phyloP scores from a whole-genome alignment of 2,797 vertebrate genomes.

The Rhinatrema bivittatum region DNA sequence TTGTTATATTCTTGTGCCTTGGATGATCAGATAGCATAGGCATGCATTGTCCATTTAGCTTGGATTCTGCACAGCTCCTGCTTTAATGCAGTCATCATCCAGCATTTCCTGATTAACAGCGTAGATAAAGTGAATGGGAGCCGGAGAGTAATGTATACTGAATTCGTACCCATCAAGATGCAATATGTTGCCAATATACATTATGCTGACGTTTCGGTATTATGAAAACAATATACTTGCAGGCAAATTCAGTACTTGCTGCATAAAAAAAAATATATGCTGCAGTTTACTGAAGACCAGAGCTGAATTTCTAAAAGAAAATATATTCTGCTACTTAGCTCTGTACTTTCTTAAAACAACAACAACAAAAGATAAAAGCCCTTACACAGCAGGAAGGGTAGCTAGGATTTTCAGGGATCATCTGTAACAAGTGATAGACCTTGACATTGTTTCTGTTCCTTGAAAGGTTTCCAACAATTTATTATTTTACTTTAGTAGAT shows the following conservation, averaged over 20 bases:
- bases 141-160: neutral
- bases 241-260: neutral
- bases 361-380: neutral
- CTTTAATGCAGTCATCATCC: slow-evolving; percentile 8
- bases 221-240: neutral
- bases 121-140: slow-evolving; percentile 1
- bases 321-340: too few species aligned
- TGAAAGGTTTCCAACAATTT: neutral
- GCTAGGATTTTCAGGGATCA: neutral
- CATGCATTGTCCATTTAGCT: neutral
- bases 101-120: slow-evolving; percentile 5
- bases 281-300: neutral
- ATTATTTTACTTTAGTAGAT: neutral
- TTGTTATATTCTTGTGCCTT: neutral
- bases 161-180: slow-evolving; percentile 8
- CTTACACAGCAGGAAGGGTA: neutral
- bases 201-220: slow-evolving; percentile 6
- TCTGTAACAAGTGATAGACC: neutral
- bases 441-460: neutral
- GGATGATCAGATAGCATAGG: neutral
- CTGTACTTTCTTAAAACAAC: too few species aligned
- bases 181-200: neutral
- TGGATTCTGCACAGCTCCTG: slow-evolving; percentile 3
- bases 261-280: neutral
- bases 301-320: neutral